A percentile compares a stretch with the other conserved stretches of the same genome.
These are phyloP conservation scores for Ptychoptera albimana DNA, from an alignment of 2,888 invertebrate genomes.

Conservation along the genomic window DNA sequence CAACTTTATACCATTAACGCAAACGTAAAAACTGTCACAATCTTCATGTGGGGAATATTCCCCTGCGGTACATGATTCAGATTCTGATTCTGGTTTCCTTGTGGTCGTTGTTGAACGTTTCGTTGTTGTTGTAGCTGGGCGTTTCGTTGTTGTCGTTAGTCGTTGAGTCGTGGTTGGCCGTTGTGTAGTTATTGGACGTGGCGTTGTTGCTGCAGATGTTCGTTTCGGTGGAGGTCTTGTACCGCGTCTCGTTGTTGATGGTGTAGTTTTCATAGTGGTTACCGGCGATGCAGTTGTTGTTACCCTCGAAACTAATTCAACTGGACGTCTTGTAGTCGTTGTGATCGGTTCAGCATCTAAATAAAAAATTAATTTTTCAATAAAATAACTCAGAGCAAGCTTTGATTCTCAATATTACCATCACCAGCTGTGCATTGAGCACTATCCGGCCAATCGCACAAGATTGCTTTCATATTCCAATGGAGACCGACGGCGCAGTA, in stretches of 20 bases:
- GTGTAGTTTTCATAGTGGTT: slow-evolving; percentile 18
- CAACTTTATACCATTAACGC: slow-evolving; percentile 55
- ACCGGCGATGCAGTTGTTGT: slow-evolving; percentile 22
- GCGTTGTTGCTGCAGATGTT: slow-evolving; percentile 16
- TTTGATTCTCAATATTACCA: too few species aligned
- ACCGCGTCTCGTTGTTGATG: slow-evolving; percentile 17
- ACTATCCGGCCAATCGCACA: slow-evolving; percentile 67
- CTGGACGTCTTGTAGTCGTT: slow-evolving; percentile 23
- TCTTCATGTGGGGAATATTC: slow-evolving; percentile 57
- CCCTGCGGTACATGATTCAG: slow-evolving; percentile 45
- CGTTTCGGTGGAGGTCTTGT: slow-evolving; percentile 22
- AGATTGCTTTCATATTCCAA: slow-evolving; percentile 49
- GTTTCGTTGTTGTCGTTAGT: slow-evolving; percentile 15
- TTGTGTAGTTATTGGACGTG: slow-evolving; percentile 13
- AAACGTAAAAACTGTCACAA: slow-evolving; percentile 61
- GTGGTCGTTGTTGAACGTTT: slow-evolving; percentile 17
- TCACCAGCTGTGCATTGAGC: slow-evolving; percentile 43
- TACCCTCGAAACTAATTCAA: slow-evolving; percentile 10
- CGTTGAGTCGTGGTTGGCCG: slow-evolving; percentile 15
- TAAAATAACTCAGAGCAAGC: too few species aligned
- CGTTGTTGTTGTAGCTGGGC: slow-evolving; percentile 23
- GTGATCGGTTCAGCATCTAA: slow-evolving; percentile 26
- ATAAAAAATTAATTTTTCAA: slow-evolving; percentile 9
- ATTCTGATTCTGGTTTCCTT: slow-evolving; percentile 20
- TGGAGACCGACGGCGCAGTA: slow-evolving; percentile 66